Percentiles rank a stretch among this genome's conserved stretches.
phyloP scores from a whole-genome alignment of 2,888 invertebrate genomes.

The Salpingus planirostris region DNA sequence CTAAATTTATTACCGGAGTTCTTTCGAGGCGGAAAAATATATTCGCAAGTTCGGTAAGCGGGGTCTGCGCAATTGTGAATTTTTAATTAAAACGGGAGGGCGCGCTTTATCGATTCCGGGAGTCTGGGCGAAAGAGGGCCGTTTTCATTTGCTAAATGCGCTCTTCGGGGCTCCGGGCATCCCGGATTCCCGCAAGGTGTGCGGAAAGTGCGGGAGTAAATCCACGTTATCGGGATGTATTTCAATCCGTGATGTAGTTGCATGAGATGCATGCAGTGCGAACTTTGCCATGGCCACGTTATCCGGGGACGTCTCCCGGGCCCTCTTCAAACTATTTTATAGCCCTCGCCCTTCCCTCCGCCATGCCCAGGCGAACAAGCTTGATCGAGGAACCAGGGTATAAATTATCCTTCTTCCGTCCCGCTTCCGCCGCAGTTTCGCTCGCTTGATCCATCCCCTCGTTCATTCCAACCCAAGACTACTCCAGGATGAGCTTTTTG shows the following conservation, averaged over 20 bases:
- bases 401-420: slow-evolving; percentile 32
- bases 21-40: no score
- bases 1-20: no score
- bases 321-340: slow-evolving; percentile 42
- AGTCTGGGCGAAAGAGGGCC: no score
- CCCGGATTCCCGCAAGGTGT: no score
- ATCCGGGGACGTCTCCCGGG: slow-evolving; percentile 38
- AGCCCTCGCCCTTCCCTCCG: slow-evolving; percentile 23
- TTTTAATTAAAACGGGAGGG: no score
- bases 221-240: slow-evolving; percentile 16
- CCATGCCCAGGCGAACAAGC: slow-evolving; percentile 29
- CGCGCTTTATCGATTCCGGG: no score
- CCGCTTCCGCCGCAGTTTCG: slow-evolving; percentile 16
- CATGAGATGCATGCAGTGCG: slow-evolving; percentile 30
- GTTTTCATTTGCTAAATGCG: no score
- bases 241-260: slow-evolving; percentile 23
- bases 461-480: no score
- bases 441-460: slow-evolving; percentile 28
- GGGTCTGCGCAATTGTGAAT: no score
- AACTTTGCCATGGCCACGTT: slow-evolving; percentile 27
- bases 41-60: no score
- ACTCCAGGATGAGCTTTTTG: no score
- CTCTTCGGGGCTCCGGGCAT: no score
- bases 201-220: slow-evolving; percentile 5
- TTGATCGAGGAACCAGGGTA: slow-evolving; percentile 37